Conservation (phyloP, 2,888 invertebrate species). For the Acanthosepion lycidas region DNA sequence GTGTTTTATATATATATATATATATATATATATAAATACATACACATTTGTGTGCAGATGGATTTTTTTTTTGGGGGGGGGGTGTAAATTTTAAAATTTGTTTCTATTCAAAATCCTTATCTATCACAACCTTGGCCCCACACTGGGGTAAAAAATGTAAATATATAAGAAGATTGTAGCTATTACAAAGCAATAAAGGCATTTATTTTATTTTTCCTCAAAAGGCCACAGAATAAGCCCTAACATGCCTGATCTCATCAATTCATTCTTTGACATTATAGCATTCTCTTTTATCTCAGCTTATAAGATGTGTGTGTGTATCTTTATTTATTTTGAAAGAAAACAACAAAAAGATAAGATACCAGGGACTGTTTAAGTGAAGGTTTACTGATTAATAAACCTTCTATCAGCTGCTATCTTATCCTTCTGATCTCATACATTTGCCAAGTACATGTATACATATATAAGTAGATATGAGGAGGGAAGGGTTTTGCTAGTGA, state of each 20-base stretch:
- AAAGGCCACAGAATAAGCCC: not conserved
- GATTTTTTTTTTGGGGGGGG: not conserved
- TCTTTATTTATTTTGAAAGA: not conserved
- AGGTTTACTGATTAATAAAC: not conserved
- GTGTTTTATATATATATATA: too few species aligned
- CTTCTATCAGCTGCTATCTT: not conserved
- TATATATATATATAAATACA: not conserved
- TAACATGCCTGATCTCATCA: conserved; percentile 33
- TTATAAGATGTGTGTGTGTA: not conserved
- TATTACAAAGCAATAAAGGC: not conserved
- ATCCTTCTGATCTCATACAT: not conserved
- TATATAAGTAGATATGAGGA: not conserved
- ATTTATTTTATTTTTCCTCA: not conserved
- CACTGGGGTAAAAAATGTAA: not conserved
- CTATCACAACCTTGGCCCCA: conserved; percentile 9
- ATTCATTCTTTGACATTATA: not conserved
- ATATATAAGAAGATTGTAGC: not conserved
- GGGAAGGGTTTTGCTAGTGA: not conserved
- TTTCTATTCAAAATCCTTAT: not conserved
- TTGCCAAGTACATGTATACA: not conserved
- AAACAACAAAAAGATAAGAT: not conserved
- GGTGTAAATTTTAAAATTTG: not conserved
- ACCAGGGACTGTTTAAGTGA: not conserved
- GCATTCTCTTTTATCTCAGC: not conserved
- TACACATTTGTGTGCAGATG: not conserved